Evolutionary conservation across 2,797 vertebrate genomes (phyloP), one percentile per base, ranked within the genome.

Genomic region (Macropus fuliginosus): DNA sequence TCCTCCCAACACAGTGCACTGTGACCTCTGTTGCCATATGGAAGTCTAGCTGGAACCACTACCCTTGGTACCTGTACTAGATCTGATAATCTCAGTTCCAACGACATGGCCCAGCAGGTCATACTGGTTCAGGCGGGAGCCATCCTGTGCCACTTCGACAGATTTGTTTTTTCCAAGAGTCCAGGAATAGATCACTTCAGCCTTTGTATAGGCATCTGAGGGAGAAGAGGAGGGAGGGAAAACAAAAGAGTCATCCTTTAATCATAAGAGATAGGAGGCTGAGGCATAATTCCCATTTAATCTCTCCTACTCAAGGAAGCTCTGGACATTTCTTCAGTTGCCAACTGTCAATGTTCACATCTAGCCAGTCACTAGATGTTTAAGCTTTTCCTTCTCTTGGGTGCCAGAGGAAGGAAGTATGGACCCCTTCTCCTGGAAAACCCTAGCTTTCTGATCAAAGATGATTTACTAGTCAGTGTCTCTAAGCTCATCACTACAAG

Each of bases 131-230:
- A 99, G 99, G 92, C 99, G 99, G 94, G 99, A 99, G 55, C 99
- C 99, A 40, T 99, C 99, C 95, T 99, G 99, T 0, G 99, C 99
- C 92, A 99, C 99, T 91, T 99, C 98, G n/a, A 99, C 99, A 0
- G 99, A 99, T 91, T 98, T 99, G 96, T 99, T 99, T 87, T 99
- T 99, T 10, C 99, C 99, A 93, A 99, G 99, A 5, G 99, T 99
- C 99, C 99, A 99, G 94, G 99, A 99, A 98, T 99, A 99, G 98
- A 99, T 99, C 95, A 99, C 99, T 98, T 99, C 99, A 0, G 99
- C 99, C 95, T 99, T 99, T 54, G 99, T 99, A 98, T 99, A 99
- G 56, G 99, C 99, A 98, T 99, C 99, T 99, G n/a, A 92, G 95
- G 31, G 92, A 97, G 90, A 97, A 94, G 10, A 46, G 95, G 28